Percentiles rank a stretch among this genome's conserved stretches.
phyloP scores from a whole-genome alignment of 2,113 vertebrate genomes.

The Alouatta palliata region DNA sequence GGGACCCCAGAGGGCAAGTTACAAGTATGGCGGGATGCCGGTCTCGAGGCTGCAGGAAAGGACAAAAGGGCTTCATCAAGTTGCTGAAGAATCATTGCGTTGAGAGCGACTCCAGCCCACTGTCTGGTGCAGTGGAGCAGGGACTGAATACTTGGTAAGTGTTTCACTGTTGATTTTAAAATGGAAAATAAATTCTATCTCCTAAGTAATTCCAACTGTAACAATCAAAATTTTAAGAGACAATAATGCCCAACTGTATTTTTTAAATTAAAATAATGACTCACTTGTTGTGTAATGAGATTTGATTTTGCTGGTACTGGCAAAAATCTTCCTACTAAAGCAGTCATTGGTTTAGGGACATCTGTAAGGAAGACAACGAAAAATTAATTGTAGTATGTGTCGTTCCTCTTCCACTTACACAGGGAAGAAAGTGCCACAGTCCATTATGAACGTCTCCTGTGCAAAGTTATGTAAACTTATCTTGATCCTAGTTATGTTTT shows the following conservation, averaged over 20 bases:
- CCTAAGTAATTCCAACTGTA: background rate
- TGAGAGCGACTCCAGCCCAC: fast-evolving
- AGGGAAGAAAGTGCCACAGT: background rate
- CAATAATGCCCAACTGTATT: background rate
- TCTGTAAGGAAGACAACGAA: conserved; percentile 72
- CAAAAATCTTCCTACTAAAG: conserved; percentile 75
- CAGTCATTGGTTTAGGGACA: conserved; percentile 60
- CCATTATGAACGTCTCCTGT: too few relatives aligned
- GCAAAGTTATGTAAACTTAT: background rate
- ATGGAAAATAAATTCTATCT: background rate
- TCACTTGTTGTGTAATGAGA: conserved; percentile 79
- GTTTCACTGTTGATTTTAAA: background rate
- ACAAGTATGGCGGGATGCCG: fast-evolving
- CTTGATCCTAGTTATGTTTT: background rate
- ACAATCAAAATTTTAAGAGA: conserved; percentile 2
- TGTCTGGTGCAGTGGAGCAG: fast-evolving
- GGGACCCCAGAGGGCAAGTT: background rate
- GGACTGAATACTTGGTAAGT: fast-evolving
- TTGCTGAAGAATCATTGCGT: fast-evolving
- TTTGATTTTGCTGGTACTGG: conserved; percentile 75
- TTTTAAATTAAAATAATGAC: conserved; percentile 23
- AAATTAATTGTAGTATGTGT: background rate
- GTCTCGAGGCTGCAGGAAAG: background rate
- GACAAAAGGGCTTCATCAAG: fast-evolving
- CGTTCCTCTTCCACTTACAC: background rate